Percentiles rank a stretch among this genome's conserved stretches.
phyloP scores from a whole-genome alignment of 2,797 vertebrate genomes.

The Petrocephalus sullivani region DNA sequence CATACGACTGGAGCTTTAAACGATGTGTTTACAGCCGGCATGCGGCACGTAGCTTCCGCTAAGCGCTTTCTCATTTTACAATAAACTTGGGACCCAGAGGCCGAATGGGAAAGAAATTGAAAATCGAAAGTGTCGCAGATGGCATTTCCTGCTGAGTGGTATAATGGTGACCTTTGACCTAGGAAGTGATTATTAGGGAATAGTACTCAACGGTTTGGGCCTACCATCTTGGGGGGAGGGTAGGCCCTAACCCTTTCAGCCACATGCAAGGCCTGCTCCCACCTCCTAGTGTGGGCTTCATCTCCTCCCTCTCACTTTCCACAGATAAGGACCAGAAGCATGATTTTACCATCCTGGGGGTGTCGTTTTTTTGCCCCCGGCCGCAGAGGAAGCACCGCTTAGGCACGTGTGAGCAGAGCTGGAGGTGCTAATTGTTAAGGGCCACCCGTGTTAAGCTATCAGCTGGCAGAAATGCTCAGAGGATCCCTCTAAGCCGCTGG shows the following conservation, averaged over 20 bases:
- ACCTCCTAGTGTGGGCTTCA: not conserved
- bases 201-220: not conserved
- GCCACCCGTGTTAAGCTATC: conserved; percentile 33
- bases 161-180: conserved; percentile 18
- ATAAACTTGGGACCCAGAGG: not conserved
- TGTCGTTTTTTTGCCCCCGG: conserved; percentile 38
- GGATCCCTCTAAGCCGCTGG: not conserved
- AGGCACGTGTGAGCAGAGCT: conserved; percentile 42
- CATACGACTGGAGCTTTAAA: not conserved
- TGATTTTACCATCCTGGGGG: not conserved
- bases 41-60: not conserved
- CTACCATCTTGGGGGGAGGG: not conserved
- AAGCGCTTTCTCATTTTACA: not conserved
- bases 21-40: not conserved
- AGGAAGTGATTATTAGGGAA: conserved; percentile 29
- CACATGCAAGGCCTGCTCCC: not conserved
- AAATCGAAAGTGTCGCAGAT: not conserved
- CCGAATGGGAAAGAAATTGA: not conserved
- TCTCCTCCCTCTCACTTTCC: not conserved
- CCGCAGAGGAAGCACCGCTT: conserved; percentile 35
- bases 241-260: not conserved
- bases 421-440: conserved; percentile 62
- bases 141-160: not conserved
- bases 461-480: conserved; percentile 24
- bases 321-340: not conserved